Evolutionary conservation across 2,113 vertebrate genomes (phyloP), one percentile per base, ranked within the genome.

Genomic region (Forbesichthys papilliferus): DNA sequence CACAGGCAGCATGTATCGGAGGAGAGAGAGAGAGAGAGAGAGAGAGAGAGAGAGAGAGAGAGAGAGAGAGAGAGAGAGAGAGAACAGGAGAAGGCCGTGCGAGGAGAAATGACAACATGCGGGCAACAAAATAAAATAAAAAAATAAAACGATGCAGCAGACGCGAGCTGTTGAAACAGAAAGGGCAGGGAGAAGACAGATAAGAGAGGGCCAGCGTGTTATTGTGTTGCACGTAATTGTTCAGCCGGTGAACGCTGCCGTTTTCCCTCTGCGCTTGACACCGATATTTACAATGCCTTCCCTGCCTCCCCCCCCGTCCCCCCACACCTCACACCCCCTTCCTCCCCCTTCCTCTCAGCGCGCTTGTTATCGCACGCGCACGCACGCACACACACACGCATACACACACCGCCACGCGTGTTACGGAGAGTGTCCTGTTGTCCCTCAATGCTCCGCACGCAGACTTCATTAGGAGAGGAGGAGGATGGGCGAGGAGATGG

Each of bases 241-340:
- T 27, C 27, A 27, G 27, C 27, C 27, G 27, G 27, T 27, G 27
- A 27, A 27, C 27, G 27, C 27, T 27, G 27, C 27, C 27, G 27
- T 34, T 27, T 77, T 79, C 79, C 81, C 84, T 86, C 79, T 65
- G 71, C 74, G 58, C 84, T 88, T 90, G 80, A 90, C 85, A 88
- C 87, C 74, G 74, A 84, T 88, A 87, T 88, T 88, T 88, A 89
- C 83, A 84, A 76, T 66, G 49, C 54, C 56, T 46, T 20, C 20
- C 20, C 20, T 20, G 20, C 20, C 20, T 20, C 20, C 1, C 1
- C 20, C 20, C 20, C 16, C 16, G 16, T 16, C 46, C 56, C 63
- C 68, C 1, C 18, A 33, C 34, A 12, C 54, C n/a, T 10, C 57
- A 54, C 61, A 47, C 33, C 42, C 49, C 57, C 68, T 27, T 27